Conservation (phyloP, 2,797 vertebrate genomes). For the Hylomyscus alleni region DNA sequence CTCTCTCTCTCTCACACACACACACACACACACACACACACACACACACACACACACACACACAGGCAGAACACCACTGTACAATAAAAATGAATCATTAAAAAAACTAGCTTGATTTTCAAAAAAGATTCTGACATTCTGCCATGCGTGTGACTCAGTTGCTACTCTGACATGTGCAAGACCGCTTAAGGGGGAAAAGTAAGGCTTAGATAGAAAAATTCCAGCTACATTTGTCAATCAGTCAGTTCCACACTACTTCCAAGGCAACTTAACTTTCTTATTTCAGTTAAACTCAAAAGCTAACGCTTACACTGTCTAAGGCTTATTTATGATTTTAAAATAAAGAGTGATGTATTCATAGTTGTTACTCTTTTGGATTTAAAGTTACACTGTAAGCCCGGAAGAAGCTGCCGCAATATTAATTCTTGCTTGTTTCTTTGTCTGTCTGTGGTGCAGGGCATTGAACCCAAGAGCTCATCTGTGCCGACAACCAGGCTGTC, state of each 20-base stretch:
- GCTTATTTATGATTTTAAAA: background rate
- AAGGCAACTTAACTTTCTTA: background rate
- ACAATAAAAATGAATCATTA: background rate
- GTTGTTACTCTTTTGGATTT: slow-evolving; percentile 27
- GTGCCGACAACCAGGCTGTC: too few species aligned
- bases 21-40: background rate
- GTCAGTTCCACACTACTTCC: background rate
- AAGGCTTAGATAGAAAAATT: background rate
- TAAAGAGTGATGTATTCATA: background rate
- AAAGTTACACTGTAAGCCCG: slow-evolving; percentile 68
- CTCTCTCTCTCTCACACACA: background rate
- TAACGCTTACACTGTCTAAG: background rate
- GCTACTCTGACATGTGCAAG: background rate
- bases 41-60: background rate
- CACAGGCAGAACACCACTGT: background rate
- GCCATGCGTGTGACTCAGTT: background rate
- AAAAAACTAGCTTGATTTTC: background rate
- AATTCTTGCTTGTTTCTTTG: background rate
- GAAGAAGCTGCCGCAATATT: slow-evolving; percentile 35
- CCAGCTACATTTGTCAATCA: background rate
- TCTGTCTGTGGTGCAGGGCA: background rate
- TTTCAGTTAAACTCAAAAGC: background rate
- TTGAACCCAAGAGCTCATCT: background rate
- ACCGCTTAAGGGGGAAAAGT: background rate
- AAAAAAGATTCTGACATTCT: background rate